Evolutionary conservation across 2,797 vertebrate genomes (phyloP).

Genomic region (Hylomyscus alleni): DNA sequence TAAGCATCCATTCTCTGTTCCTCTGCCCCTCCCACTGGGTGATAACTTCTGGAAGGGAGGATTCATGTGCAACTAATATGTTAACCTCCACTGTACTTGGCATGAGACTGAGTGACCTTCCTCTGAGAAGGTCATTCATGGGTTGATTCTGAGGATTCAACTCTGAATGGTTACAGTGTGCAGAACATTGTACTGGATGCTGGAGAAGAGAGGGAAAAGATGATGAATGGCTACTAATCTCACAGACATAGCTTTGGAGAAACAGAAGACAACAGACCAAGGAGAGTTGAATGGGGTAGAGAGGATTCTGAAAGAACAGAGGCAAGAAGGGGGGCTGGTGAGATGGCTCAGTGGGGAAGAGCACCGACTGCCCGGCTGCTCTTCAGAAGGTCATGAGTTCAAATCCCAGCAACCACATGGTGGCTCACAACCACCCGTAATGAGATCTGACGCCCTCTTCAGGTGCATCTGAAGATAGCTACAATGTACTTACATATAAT

Average conservation of each 20-base stretch:
- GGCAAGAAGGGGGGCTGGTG: background rate
- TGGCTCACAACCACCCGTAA: too few species aligned
- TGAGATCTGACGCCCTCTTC: too few species aligned
- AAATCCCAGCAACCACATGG: too few species aligned
- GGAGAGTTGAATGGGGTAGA: background rate
- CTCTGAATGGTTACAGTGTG: background rate
- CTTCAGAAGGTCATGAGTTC: too few species aligned
- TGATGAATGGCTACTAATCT: background rate
- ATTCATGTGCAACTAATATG: constrained; percentile 35
- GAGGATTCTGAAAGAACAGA: background rate
- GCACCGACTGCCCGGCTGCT: too few species aligned
- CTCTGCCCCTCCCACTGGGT: background rate
- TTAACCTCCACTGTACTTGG: constrained; percentile 23
- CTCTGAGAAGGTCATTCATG: background rate
- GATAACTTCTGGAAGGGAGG: background rate
- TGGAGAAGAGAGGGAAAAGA: background rate
- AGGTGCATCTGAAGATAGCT: too few species aligned
- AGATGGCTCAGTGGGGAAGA: too few species aligned
- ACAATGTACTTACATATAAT: too few species aligned
- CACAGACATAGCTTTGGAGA: background rate
- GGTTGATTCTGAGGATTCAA: constrained; percentile 29
- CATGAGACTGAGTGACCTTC: background rate
- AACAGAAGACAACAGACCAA: background rate
- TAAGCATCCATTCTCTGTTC: background rate
- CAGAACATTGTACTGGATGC: background rate